Evolutionary conservation across 2,113 vertebrate genomes (phyloP).

Genomic region (Polyodon spathula): DNA sequence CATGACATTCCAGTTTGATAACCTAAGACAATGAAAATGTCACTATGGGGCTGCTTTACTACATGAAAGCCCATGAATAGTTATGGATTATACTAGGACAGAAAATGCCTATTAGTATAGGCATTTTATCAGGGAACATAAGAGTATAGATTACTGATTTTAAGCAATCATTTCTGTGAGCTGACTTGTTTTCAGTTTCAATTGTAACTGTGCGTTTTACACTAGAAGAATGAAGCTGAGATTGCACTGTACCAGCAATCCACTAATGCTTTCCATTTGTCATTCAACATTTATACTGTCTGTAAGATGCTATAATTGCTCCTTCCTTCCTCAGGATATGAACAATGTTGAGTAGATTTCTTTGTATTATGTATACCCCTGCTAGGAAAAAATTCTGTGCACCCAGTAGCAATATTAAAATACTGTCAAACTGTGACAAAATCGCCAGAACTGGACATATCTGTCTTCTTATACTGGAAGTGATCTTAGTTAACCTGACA

Average conservation of each 20-base stretch:
- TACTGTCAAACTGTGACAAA: background rate
- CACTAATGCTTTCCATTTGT: constrained; percentile 1
- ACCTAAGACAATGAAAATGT: no score
- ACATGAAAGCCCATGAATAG: no score
- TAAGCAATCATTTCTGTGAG: background rate
- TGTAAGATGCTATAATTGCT: background rate
- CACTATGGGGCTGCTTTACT: no score
- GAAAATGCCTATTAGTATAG: no score
- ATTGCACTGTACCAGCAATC: background rate
- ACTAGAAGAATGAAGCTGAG: background rate
- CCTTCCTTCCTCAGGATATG: constrained; percentile 1
- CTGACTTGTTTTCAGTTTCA: background rate
- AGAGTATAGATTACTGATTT: no score
- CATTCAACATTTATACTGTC: background rate
- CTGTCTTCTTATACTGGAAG: background rate
- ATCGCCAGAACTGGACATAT: background rate
- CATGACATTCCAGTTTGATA: no score
- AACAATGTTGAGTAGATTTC: background rate
- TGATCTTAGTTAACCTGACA: background rate
- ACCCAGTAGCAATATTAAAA: background rate
- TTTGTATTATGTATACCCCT: background rate
- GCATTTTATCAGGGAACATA: no score
- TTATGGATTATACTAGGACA: no score
- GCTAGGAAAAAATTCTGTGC: background rate
- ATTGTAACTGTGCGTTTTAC: background rate